Conservation (phyloP, 2,797 vertebrate genomes). For the Microctenopoma lineatum region DNA sequence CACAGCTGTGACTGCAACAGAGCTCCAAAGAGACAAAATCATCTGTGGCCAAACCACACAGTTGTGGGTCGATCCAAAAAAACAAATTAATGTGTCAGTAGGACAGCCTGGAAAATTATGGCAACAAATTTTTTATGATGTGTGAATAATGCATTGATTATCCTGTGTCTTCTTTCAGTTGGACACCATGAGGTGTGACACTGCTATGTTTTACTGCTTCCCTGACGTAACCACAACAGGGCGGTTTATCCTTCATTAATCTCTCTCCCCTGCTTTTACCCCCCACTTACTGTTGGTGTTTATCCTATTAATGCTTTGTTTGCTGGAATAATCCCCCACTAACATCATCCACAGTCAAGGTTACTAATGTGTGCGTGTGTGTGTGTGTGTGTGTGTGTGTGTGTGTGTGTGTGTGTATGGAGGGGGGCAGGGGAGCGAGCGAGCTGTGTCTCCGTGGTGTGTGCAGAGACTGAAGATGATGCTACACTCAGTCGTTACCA, state of each 20-base stretch:
- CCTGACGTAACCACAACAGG: slow-evolving; percentile 45
- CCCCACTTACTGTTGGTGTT: slow-evolving; percentile 47
- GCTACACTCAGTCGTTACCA: slow-evolving; percentile 13
- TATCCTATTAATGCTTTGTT: slow-evolving; percentile 60
- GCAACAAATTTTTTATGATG: neutral
- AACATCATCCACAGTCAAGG: slow-evolving; percentile 50
- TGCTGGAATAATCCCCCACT: slow-evolving; percentile 36
- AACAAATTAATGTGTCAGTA: neutral
- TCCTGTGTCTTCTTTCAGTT: slow-evolving; percentile 42
- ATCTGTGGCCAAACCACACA: neutral
- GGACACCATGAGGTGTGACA: slow-evolving; percentile 25
- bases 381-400: slow-evolving; percentile 12
- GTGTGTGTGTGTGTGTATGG: slow-evolving; percentile 7
- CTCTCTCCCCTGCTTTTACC: slow-evolving; percentile 51
- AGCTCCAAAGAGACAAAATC: too few species aligned
- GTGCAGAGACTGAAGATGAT: neutral
- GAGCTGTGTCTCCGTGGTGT: neutral
- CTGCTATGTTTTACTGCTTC: slow-evolving; percentile 54
- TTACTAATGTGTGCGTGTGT: slow-evolving; percentile 28
- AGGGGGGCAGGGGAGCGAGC: neutral
- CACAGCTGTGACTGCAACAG: neutral
- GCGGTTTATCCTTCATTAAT: slow-evolving; percentile 72
- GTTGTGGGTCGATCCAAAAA: neutral
- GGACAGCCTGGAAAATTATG: neutral
- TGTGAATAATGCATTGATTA: slow-evolving; percentile 4